Evolutionary conservation across 2,888 invertebrate genomes (phyloP).

Genomic region (Platycnemis pennipes): DNA sequence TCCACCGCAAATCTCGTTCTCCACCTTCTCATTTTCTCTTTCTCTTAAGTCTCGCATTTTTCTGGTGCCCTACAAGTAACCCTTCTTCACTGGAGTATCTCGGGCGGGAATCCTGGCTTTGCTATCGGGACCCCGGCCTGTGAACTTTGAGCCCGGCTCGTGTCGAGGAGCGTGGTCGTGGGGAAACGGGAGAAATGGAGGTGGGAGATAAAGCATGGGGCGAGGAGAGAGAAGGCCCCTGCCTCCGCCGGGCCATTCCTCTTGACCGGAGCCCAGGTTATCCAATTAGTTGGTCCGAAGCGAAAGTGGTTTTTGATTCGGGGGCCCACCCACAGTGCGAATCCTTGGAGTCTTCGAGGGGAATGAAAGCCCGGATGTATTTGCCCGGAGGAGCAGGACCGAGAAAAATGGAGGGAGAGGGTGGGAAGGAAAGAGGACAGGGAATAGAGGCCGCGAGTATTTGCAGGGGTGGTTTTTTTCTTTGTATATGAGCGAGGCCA

Average conservation of each 20-base stretch:
- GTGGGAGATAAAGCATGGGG: background rate
- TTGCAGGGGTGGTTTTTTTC: background rate
- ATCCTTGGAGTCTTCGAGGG: background rate
- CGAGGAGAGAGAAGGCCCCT: background rate
- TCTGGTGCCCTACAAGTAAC: background rate
- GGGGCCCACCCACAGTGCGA: conserved; percentile 49
- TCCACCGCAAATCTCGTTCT: too few species aligned
- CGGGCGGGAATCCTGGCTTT: background rate
- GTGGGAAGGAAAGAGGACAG: background rate
- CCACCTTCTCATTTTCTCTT: background rate
- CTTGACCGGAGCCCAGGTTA: conserved; percentile 51
- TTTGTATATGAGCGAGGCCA: too few species aligned
- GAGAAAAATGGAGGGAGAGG: background rate
- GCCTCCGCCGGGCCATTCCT: background rate
- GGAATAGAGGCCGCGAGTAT: background rate
- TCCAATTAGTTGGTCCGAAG: conserved; percentile 54
- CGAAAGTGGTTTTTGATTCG: conserved; percentile 52
- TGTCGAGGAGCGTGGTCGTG: background rate
- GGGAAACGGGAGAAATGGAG: background rate
- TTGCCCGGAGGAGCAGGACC: background rate
- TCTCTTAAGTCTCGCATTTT: background rate
- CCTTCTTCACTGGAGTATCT: background rate
- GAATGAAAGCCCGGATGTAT: conserved; percentile 1
- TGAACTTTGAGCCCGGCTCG: background rate
- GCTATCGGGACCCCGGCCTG: background rate